Evolutionary conservation across 1,140 invertebrate species (phyloP), one percentile per base, ranked within the genome.

Genomic region (Amphibalanus amphitrite): DNA sequence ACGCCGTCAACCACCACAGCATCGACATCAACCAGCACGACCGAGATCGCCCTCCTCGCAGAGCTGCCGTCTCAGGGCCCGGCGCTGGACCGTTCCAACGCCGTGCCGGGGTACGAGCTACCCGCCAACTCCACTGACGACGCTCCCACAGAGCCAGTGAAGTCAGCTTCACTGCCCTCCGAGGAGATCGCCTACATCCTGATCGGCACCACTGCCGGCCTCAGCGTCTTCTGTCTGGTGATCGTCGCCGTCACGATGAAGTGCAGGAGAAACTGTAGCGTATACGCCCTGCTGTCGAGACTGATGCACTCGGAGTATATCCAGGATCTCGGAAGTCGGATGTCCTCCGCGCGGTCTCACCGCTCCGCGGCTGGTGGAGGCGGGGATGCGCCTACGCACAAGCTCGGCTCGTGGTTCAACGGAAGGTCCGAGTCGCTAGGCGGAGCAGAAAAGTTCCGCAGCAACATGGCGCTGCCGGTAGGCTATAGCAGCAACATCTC

Each of bases 131-230:
- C 47, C 1, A 59, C 47, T 13, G 47, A 59, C 47, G 47, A 59
- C 47, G 47, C 47, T 38, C 33, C 33, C 4, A 38, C 4, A 15
- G 4, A 38, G 33, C 33, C 33, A 20, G 47, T 1, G 6, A 8
- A 23, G 47, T 1, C 47, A 1, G 17, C 10, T 8, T 1, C 1
- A 3, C 47, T 59, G 10, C 1, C 47, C 13, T 59, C 79, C 28
- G 78, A 79, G 70, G 74, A 76, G 26, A 68, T 80, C 13, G 77
- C 78, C 28, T 79, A 80, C 59, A 75, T 79, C 10, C 69, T 79
- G 23, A 79, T 79, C 59, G 78, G 78, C 23, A 73, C 75, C 0
- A 79, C 78, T 69, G 78, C 76, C 72, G 79, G 77, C 3, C 69
- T 80, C 25, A 77, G 77, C 26, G 72, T 79, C 15, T 64, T 80